These are phyloP conservation scores for Ophioninae sp. DNA, from an alignment of 2,888 invertebrate genomes.

Conservation along the genomic window DNA sequence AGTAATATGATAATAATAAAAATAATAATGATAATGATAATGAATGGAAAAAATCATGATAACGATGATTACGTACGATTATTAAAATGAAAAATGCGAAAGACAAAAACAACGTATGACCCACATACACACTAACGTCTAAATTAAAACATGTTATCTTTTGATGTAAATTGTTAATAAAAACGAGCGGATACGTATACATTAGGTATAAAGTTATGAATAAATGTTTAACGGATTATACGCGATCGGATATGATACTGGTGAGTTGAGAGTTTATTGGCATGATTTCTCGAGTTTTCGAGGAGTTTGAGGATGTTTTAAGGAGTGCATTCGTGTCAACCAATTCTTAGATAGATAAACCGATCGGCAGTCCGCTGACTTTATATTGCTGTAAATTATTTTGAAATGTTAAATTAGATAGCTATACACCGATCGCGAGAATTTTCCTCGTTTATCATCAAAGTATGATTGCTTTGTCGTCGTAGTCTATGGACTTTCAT, in stretches of 20 bases:
- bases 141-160: constrained; percentile 78
- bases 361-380: too few species aligned
- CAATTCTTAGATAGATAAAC: too few species aligned
- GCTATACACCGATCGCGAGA: neutral
- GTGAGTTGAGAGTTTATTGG: too few species aligned
- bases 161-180: constrained; percentile 78
- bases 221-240: neutral
- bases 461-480: neutral
- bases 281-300: too few species aligned
- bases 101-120: constrained; percentile 43
- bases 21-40: neutral
- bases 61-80: constrained; percentile 53
- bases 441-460: neutral
- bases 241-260: too few species aligned
- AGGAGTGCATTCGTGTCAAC: too few species aligned
- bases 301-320: too few species aligned
- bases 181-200: constrained; percentile 67
- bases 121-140: constrained; percentile 69
- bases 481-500: neutral
- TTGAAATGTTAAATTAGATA: neutral
- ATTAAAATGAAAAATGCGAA: constrained; percentile 41
- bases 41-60: constrained; percentile 43
- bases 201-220: neutral
- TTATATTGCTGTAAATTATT: too few species aligned
- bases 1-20: constrained; percentile 55